phyloP scores from a whole-genome alignment of 2,797 vertebrate genomes.

The Jordanella pulchra region DNA sequence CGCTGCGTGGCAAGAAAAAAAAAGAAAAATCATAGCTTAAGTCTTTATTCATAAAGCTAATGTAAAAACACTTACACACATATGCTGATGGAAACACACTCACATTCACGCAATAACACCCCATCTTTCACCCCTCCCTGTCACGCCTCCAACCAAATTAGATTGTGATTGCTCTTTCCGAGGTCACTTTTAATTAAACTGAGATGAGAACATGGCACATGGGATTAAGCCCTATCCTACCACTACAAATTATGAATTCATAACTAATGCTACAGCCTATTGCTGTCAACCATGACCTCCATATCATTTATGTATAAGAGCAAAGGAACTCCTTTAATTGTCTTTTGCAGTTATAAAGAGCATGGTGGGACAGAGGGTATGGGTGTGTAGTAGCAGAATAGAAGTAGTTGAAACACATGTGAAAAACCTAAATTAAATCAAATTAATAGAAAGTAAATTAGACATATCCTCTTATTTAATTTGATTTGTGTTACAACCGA shows the following conservation, averaged over 20 bases:
- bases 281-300: constrained; percentile 68
- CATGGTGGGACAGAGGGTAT: neutral
- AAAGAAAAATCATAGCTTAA: neutral
- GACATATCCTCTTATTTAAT: neutral
- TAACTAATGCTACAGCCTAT: constrained; percentile 63
- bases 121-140: constrained; percentile 49
- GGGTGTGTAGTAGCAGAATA: neutral
- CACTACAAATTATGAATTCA: constrained; percentile 74
- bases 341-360: constrained; percentile 51
- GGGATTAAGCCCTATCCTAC: constrained; percentile 74
- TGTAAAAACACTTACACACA: constrained; percentile 13
- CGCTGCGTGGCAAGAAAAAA: neutral
- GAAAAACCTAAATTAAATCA: constrained; percentile 8
- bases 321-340: constrained; percentile 60
- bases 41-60: constrained; percentile 2
- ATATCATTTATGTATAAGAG: constrained; percentile 65
- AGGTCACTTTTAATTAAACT: constrained; percentile 83
- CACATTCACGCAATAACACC: constrained; percentile 45
- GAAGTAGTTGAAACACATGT: neutral
- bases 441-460: neutral
- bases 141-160: constrained; percentile 75
- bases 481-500: neutral
- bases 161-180: constrained; percentile 79
- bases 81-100: constrained; percentile 19
- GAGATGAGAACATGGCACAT: constrained; percentile 75